Conservation (phyloP, 2,888 invertebrate genomes). For the Ypsolopha sequella region DNA sequence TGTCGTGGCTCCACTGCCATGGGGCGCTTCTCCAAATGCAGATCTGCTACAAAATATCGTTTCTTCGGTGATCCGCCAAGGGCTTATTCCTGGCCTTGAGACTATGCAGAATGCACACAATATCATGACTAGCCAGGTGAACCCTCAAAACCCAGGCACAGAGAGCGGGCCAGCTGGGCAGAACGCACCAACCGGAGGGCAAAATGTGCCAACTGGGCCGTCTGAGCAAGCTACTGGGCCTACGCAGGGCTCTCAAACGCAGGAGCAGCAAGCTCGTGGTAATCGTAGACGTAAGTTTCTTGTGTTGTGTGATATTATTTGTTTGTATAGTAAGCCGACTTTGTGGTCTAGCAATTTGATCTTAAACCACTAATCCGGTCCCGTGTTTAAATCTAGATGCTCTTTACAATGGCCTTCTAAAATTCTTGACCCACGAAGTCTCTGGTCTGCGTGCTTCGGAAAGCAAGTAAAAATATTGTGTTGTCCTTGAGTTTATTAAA, state of each 20-base stretch:
- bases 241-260: neutral
- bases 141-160: constrained; percentile 11
- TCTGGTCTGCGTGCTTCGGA: too few relatives aligned
- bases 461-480: too few relatives aligned
- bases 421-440: too few relatives aligned
- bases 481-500: too few relatives aligned
- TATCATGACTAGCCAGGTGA: constrained; percentile 10
- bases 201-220: neutral
- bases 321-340: too few relatives aligned
- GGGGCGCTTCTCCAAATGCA: constrained; percentile 27
- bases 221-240: neutral
- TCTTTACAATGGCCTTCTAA: too few relatives aligned
- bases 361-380: too few relatives aligned
- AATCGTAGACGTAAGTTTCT: too few relatives aligned
- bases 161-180: neutral
- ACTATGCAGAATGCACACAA: constrained; percentile 13
- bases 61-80: constrained; percentile 33
- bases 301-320: too few relatives aligned
- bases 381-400: too few relatives aligned
- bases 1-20: constrained; percentile 28
- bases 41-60: constrained; percentile 39
- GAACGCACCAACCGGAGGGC: neutral
- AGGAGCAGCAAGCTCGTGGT: neutral
- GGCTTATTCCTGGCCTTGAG: constrained; percentile 29
- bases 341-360: too few relatives aligned